Conservation (phyloP, 2,888 invertebrate species). For the Parnassius mnemosyne region DNA sequence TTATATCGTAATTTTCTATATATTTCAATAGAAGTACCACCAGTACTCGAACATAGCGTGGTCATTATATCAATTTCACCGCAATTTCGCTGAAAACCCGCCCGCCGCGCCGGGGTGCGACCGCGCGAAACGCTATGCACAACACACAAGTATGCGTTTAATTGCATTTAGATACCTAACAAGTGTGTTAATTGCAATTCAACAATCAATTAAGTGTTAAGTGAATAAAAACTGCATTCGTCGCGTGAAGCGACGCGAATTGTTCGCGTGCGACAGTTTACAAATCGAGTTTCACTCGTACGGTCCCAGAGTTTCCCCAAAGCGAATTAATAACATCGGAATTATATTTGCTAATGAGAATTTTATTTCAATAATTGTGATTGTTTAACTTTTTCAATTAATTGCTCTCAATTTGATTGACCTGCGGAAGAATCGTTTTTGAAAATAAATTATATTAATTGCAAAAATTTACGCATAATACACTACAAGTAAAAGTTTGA, state of each 20-base stretch:
- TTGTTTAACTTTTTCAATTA: constrained; percentile 26
- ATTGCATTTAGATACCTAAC: constrained; percentile 64
- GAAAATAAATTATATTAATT: constrained; percentile 17
- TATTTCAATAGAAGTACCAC: constrained; percentile 21
- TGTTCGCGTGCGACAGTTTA: constrained; percentile 39
- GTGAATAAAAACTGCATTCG: constrained; percentile 45
- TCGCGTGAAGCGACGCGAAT: constrained; percentile 46
- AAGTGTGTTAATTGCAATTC: constrained; percentile 58
- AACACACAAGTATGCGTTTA: constrained; percentile 61
- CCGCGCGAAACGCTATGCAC: constrained; percentile 68
- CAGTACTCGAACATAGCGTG: constrained; percentile 47
- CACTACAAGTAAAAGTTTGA: neutral
- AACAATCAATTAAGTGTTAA: constrained; percentile 48
- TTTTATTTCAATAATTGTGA: constrained; percentile 24
- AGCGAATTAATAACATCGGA: constrained; percentile 23
- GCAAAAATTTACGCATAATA: constrained; percentile 11
- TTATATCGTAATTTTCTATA: constrained; percentile 5
- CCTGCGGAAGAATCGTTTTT: constrained; percentile 16
- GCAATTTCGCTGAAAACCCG: constrained; percentile 69
- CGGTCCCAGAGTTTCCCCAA: constrained; percentile 18
- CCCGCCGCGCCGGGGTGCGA: constrained; percentile 41
- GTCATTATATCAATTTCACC: constrained; percentile 69
- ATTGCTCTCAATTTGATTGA: constrained; percentile 19
- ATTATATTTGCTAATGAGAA: constrained; percentile 25
- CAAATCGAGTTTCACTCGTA: constrained; percentile 30